These are phyloP conservation scores for Idaea dimidiata DNA, from an alignment of 2,888 invertebrate genomes.

Conservation along the genomic window DNA sequence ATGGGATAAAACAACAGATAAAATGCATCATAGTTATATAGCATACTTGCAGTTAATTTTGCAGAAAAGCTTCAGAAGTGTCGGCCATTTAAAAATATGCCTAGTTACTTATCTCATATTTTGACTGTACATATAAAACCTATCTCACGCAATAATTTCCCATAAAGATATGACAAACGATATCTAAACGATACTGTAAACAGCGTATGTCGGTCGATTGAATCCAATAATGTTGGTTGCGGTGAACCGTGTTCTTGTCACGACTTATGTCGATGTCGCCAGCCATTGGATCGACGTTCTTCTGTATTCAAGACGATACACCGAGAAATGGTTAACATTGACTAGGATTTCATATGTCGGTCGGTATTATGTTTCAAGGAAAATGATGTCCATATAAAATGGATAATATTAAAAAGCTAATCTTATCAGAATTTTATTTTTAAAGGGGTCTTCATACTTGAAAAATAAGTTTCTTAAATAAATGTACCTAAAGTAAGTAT, in stretches of 20 bases:
- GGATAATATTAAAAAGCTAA: too few relatives aligned
- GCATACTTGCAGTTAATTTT: too few relatives aligned
- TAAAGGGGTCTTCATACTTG: too few relatives aligned
- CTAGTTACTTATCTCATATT: too few relatives aligned
- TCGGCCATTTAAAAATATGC: too few relatives aligned
- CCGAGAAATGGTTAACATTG: conserved; percentile 43
- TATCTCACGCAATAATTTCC: neutral
- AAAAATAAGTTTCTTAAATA: too few relatives aligned
- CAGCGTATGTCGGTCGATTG: conserved; percentile 36
- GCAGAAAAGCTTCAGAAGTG: too few relatives aligned
- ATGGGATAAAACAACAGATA: too few relatives aligned
- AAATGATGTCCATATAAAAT: neutral
- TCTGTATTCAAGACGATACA: conserved; percentile 51
- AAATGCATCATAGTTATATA: too few relatives aligned
- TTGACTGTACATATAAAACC: neutral
- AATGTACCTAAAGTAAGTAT: too few relatives aligned
- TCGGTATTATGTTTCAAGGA: conserved; percentile 24
- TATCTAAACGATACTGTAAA: conserved; percentile 22
- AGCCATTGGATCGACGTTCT: conserved; percentile 37
- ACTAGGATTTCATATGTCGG: conserved; percentile 34
- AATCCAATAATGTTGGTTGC: conserved; percentile 39
- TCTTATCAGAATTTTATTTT: too few relatives aligned
- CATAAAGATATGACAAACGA: conserved; percentile 20
- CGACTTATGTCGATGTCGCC: conserved; percentile 38
- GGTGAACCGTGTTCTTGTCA: conserved; percentile 35